Evolutionary conservation across 2,113 vertebrate genomes (phyloP).

Genomic region (Genyomyrus donnyi): DNA sequence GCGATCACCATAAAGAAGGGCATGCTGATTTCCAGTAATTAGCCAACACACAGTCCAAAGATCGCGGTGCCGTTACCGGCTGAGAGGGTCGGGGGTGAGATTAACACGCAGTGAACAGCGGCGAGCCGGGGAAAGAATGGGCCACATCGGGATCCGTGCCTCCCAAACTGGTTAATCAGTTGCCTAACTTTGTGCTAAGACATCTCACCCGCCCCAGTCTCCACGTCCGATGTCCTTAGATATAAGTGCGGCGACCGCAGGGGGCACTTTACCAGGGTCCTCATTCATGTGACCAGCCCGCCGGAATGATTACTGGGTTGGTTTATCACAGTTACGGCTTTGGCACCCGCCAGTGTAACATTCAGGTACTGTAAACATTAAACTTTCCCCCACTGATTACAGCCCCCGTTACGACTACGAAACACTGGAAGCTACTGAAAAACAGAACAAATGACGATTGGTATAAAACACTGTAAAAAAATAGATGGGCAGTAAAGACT

Average conservation of each 20-base stretch:
- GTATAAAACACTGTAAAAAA: neutral
- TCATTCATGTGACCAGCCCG: neutral
- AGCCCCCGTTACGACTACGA: neutral
- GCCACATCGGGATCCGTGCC: neutral
- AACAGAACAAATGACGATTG: neutral
- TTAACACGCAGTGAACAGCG: neutral
- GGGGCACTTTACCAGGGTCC: neutral
- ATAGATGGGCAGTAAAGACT: neutral
- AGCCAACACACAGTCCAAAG: constrained; percentile 7
- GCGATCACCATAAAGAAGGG: neutral
- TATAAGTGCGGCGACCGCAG: neutral
- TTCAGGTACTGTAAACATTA: neutral
- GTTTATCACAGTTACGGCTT: neutral
- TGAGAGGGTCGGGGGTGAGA: neutral
- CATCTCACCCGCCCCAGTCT: neutral
- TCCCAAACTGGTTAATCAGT: neutral
- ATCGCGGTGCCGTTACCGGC: neutral
- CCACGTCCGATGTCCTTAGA: neutral
- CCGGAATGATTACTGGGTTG: neutral
- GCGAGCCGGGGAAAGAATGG: neutral
- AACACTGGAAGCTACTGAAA: neutral
- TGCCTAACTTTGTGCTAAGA: neutral
- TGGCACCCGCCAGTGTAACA: neutral
- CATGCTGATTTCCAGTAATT: neutral
- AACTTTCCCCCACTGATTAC: neutral